These are phyloP conservation scores for Nyctereutes procyonoides DNA, from an alignment of 2,113 vertebrate species.

Conservation along the genomic window DNA sequence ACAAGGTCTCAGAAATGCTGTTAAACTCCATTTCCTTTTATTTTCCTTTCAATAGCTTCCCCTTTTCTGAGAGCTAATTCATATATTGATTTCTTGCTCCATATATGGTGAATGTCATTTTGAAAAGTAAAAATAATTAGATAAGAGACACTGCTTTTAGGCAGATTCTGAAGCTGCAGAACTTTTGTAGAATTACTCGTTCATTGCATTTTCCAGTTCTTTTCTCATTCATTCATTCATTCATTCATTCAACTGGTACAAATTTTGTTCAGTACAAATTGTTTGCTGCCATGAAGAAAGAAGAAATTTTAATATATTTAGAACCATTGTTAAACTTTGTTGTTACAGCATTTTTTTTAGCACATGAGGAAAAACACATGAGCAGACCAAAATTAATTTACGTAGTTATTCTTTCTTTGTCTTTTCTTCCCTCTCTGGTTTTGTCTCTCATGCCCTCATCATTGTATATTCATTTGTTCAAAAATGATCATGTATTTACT, in stretches of 20 bases:
- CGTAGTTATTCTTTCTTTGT: neutral
- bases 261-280: neutral
- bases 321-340: neutral
- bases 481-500: rapidly evolving
- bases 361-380: neutral
- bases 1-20: neutral
- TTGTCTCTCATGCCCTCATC: neutral
- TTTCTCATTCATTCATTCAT: neutral
- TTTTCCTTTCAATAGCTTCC: neutral
- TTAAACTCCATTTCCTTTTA: neutral
- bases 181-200: neutral
- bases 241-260: neutral
- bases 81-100: neutral
- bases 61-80: neutral
- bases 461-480: neutral
- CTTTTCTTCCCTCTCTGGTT: neutral
- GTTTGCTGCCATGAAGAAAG: neutral
- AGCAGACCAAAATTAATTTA: neutral
- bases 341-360: neutral
- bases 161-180: neutral
- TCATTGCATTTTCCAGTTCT: neutral
- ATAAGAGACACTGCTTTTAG: neutral
- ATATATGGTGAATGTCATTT: neutral
- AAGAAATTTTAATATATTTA: neutral
- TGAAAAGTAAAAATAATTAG: conserved; percentile 10